Percentiles rank a stretch among this genome's conserved stretches.
These are phyloP conservation scores for Syndactyla subalaris DNA, from an alignment of 2,797 vertebrate genomes.

Conservation along the genomic window DNA sequence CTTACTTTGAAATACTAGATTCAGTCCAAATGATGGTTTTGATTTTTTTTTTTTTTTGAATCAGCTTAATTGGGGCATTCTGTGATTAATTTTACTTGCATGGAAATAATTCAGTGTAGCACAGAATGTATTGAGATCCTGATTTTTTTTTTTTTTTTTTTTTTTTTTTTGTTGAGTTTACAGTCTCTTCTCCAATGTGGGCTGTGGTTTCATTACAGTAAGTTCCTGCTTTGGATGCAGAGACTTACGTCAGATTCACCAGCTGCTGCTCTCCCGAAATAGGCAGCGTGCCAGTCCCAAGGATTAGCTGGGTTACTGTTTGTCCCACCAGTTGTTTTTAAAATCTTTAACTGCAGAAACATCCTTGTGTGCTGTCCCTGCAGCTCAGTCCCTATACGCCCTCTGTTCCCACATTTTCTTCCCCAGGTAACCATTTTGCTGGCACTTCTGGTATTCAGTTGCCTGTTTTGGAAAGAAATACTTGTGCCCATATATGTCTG, in stretches of 20 bases:
- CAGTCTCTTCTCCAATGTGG: constrained; percentile 44
- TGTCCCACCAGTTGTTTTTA: constrained; percentile 62
- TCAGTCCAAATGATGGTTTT: constrained; percentile 9
- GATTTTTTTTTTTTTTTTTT: neutral
- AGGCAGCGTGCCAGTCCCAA: constrained; percentile 55
- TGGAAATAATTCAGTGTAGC: constrained; percentile 5
- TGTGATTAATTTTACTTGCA: neutral
- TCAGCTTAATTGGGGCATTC: neutral
- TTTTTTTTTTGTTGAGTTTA: constrained; percentile 25
- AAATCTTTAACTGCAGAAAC: constrained; percentile 50
- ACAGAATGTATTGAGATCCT: constrained; percentile 2
- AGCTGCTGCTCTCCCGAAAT: constrained; percentile 63
- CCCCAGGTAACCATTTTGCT: neutral
- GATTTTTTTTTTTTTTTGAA: neutral
- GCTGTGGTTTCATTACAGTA: constrained; percentile 51
- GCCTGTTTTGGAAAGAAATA: neutral
- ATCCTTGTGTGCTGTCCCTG: neutral
- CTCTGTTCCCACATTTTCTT: neutral
- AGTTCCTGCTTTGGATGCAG: constrained; percentile 63
- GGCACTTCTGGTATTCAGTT: neutral
- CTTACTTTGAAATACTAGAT: neutral
- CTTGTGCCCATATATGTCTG: neutral
- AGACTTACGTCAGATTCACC: constrained; percentile 59
- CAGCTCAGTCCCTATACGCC: neutral
- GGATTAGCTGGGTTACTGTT: constrained; percentile 64